Evolutionary conservation across 2,113 vertebrate species (phyloP).

Genomic region (Procavia capensis): DNA sequence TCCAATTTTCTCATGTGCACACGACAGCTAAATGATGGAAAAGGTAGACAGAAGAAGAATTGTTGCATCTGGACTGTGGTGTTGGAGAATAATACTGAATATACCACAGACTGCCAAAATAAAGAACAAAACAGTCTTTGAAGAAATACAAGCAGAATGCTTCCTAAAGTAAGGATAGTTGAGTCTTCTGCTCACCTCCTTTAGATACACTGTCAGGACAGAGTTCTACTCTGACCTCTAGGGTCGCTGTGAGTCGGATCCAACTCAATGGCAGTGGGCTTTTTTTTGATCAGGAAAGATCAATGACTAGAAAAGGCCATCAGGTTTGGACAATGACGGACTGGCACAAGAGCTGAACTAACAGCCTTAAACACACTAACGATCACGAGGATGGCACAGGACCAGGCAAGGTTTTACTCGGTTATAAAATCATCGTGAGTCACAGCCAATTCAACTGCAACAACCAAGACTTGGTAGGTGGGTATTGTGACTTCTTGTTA

Average conservation of each 20-base stretch:
- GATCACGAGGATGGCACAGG: background rate
- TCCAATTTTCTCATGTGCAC: background rate
- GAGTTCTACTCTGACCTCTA: too few relatives aligned
- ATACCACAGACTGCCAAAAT: background rate
- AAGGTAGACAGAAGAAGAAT: background rate
- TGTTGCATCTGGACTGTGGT: background rate
- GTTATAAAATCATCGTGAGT: background rate
- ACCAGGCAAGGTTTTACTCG: background rate
- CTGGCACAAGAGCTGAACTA: background rate
- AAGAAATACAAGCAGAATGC: background rate
- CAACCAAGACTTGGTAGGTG: background rate
- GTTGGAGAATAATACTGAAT: background rate
- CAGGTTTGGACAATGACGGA: too few relatives aligned
- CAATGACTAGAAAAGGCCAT: background rate
- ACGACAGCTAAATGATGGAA: background rate
- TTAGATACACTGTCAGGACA: background rate
- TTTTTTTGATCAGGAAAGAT: background rate
- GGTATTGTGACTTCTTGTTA: background rate
- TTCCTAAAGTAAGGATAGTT: background rate
- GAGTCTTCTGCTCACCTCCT: background rate
- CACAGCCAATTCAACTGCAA: background rate
- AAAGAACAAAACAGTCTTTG: background rate
- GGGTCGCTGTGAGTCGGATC: too few relatives aligned
- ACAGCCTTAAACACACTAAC: background rate
- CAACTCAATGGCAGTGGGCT: too few relatives aligned